Conservation (phyloP, 2,888 invertebrate genomes). For the Lochmaea crataegi region DNA sequence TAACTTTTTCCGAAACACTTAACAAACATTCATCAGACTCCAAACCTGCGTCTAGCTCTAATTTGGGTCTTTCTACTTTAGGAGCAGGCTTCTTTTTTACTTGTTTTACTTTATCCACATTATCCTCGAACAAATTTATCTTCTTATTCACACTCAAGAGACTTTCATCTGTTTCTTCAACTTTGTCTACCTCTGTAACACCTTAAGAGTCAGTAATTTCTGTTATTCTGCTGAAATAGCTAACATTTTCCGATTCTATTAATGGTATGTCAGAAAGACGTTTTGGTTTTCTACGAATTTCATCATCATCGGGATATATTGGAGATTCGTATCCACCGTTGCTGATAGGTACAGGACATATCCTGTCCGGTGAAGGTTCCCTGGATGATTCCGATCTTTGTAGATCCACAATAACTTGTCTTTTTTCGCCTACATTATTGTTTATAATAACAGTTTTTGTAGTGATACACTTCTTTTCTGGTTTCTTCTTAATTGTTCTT, state of each 20-base stretch:
- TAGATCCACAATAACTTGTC: conserved; percentile 75
- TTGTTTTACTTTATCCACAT: conserved; percentile 64
- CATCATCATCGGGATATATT: conserved; percentile 78
- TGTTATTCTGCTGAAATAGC: conserved; percentile 64
- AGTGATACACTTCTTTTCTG: conserved; percentile 65
- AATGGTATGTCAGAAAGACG: conserved; percentile 67
- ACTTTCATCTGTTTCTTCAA: conserved; percentile 67
- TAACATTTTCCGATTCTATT: conserved; percentile 72
- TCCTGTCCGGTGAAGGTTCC: conserved; percentile 79
- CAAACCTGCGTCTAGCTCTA: conserved; percentile 69
- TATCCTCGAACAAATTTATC: conserved; percentile 62
- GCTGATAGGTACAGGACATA: conserved; percentile 74
- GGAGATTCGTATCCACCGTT: conserved; percentile 71
- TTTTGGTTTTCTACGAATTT: conserved; percentile 60
- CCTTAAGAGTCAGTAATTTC: conserved; percentile 53
- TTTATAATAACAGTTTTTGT: conserved; percentile 68
- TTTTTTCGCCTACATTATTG: conserved; percentile 64
- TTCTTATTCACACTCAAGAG: conserved; percentile 71
- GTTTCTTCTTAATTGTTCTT: conserved; percentile 31
- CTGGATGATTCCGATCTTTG: conserved; percentile 80
- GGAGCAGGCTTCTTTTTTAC: conserved; percentile 57
- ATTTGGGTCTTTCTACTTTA: conserved; percentile 65
- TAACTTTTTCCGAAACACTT: conserved; percentile 77
- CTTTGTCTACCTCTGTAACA: conserved; percentile 60
- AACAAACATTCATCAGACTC: conserved; percentile 73